Evolutionary conservation across 2,113 vertebrate genomes (phyloP).

Genomic region (Chinchilla lanigera): DNA sequence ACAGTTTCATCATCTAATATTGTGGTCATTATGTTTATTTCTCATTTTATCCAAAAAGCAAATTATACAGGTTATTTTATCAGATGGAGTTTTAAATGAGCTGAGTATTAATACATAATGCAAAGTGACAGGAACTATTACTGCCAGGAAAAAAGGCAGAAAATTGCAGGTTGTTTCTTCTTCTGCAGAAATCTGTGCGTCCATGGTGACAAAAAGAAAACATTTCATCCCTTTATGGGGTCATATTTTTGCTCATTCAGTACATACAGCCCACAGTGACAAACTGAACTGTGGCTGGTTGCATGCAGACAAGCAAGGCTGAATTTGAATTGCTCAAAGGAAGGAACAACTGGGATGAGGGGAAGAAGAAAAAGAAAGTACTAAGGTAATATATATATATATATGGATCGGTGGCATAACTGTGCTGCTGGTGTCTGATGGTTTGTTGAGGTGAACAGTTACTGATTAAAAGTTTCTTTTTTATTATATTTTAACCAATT

Average conservation of each 20-base stretch:
- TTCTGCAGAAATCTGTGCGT: fast-evolving
- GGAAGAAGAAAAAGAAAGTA: too few species aligned
- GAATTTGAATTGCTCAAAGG: neutral
- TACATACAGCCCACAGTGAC: too few species aligned
- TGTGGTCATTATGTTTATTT: neutral
- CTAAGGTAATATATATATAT: too few species aligned
- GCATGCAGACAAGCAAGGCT: fast-evolving
- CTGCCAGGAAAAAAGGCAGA: neutral
- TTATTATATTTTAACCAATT: too few species aligned
- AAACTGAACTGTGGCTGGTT: too few species aligned
- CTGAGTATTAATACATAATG: neutral
- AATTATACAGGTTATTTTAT: neutral
- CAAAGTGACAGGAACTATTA: neutral
- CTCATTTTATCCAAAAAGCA: slow-evolving; percentile 8
- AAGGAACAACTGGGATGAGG: too few species aligned
- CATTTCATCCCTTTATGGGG: neutral
- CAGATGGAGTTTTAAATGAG: neutral
- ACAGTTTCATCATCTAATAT: neutral
- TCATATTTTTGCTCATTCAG: neutral
- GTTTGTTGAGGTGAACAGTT: too few species aligned
- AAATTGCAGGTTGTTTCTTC: neutral
- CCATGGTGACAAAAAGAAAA: neutral
- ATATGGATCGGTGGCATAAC: too few species aligned
- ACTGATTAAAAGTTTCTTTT: too few species aligned
- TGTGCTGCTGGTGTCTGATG: too few species aligned